These are phyloP conservation scores for Scaptomyza reducta DNA, from an alignment of 2,888 invertebrate genomes.

Conservation along the genomic window DNA sequence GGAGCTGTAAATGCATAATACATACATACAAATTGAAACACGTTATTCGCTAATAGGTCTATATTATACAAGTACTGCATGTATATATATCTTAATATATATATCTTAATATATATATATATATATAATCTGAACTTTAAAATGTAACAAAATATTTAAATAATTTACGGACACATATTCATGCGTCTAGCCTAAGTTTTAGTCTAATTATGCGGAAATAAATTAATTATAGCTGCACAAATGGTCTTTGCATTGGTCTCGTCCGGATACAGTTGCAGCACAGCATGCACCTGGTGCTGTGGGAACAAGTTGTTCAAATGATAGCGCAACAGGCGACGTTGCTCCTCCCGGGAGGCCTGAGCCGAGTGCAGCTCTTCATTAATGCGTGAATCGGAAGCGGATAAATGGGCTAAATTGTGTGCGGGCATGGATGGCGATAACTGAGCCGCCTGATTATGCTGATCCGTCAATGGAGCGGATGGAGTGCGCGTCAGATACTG, in stretches of 20 bases:
- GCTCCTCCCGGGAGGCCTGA: constrained; percentile 85
- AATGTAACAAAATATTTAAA: constrained; percentile 52
- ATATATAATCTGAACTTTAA: constrained; percentile 48
- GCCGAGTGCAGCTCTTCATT: constrained; percentile 62
- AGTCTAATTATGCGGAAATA: constrained; percentile 87
- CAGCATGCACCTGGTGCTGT: constrained; percentile 93
- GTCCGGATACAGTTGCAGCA: constrained; percentile 94
- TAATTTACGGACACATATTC: constrained; percentile 50
- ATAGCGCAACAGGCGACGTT: constrained; percentile 91
- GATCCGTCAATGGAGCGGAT: constrained; percentile 67
- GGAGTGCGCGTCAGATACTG: constrained; percentile 73
- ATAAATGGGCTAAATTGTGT: constrained; percentile 62
- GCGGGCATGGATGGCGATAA: constrained; percentile 53
- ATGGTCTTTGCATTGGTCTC: constrained; percentile 95
- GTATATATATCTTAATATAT: constrained; percentile 29
- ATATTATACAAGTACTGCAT: constrained; percentile 14
- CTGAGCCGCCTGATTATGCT: constrained; percentile 44
- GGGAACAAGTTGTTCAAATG: constrained; percentile 96
- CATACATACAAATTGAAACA: not conserved
- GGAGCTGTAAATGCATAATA: constrained; percentile 56
- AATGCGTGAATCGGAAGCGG: constrained; percentile 69
- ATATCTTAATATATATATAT: constrained; percentile 13
- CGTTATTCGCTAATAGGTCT: not conserved
- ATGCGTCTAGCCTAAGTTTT: constrained; percentile 56
- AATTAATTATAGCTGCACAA: constrained; percentile 92